Evolutionary conservation across 1,140 invertebrate genomes (phyloP), one percentile per base, ranked within the genome.

Genomic region (Acromyrmex echinatior): DNA sequence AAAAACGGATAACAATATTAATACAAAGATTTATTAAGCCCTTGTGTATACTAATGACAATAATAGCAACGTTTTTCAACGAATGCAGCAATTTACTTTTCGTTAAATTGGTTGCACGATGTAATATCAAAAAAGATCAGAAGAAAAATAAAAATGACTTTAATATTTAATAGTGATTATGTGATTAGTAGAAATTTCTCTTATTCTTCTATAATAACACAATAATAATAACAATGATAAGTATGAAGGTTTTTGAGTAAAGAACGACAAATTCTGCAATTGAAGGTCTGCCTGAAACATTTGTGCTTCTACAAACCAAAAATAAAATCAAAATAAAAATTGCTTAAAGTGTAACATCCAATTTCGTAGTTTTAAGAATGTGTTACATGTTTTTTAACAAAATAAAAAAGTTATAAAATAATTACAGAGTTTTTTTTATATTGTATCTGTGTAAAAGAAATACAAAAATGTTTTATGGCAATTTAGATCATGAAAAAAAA

Each of bases 1-100:
- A n/a, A n/a, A 31, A 7, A n/a, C 53, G 25, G 25, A 80, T 79
- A 56, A 68, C n/a, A n/a, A 28, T n/a, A 31, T 68, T 68, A 70
- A 70, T 80, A 35, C n/a, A 5, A 14, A 25, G 31, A 58, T 35
- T 80, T 14, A 70, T 80, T 80, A 79, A 51, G 4, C 62, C 3
- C 49, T 70, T 56, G 31, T 28, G n/a, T 21, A 25, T 63, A 45
- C 10, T 45, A 63, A 78, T 56, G 65, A 25, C 31, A 39, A 18
- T 80, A 80, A 39, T 39, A 56, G n/a, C 77, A 14, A 35, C 6
- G 10, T 79, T 68, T 28, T 68, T n/a, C 18, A 68, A 31, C 10
- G 7, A 66, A 68, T 16, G 45, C 39, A 14, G n/a, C 77, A 53
- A 68, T 68, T 53, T 56, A 25, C 25, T 49, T n/a, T 49, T 45